Base-by-base conservation (phyloP, 2,113 vertebrate species). In the Apaloderma vittatum region DNA sequence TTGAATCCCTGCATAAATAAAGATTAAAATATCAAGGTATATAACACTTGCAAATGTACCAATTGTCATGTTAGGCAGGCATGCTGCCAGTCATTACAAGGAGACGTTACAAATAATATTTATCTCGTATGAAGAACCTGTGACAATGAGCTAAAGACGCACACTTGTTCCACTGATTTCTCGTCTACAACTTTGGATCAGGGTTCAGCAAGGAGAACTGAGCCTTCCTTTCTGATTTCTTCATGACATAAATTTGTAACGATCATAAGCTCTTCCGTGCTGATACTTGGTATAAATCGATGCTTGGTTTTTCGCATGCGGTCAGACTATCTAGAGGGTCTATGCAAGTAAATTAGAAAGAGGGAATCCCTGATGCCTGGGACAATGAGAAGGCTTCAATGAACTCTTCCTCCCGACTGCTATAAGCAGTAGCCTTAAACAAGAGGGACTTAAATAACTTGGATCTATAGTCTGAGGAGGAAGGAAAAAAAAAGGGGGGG, bases 1-100 rank as follows among this genome's bases (percentile, higher is more conserved):
- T 97, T 99, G 94, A 99, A 96, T 67, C 99, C 99, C 99, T 99
- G 96, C 34, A 96, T 66, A 95, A 91, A 96, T 83, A 97, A 49
- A 94, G 86, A 95, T 93, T 96, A 91, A 92, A 96, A 87, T 74
- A 94, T 91, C 72, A 96, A 82, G 51, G 90, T 86, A 90, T 66
- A 77, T 75, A 91, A 88, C 37, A 90, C 77, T 84, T 73, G 78
- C n/a, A 93, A 86, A 95, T 11, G 14, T 61, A 90, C 30, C 19
- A 57, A 12, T 46, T 62, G 77, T 81, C 71, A 81, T 0, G 1
- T 68, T 72, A 78, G 63, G 58, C 49, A 89, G 94, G 58, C 58
- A 83, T 9, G 0, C 52, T 59, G 83, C 81, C 81, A 75, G 72
- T 19, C 61, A 79, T 79, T 37, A 83, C 34, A 65, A 86, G 43